Evolutionary conservation across 2,888 invertebrate species (phyloP), one percentile per base, ranked within the genome.

Genomic region (Flabesymbios commensalis): DNA sequence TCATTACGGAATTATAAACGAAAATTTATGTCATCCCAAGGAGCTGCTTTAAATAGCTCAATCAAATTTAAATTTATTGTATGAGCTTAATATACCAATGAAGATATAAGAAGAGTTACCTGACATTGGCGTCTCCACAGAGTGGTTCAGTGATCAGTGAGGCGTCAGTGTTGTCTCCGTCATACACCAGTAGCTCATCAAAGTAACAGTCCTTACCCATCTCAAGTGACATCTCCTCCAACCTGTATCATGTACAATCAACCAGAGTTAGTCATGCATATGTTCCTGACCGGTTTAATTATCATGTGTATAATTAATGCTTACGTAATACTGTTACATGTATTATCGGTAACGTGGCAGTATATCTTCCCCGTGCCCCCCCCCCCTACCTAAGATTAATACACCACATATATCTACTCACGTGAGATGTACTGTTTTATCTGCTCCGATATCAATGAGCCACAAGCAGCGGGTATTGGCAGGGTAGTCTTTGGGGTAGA

Each of bases 401-500:
- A 17, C 29, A 7, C 7, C 10, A 17, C 10, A 10, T 5, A 7
- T 10, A 51, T 17, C 17, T n/a, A 17, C 60, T 1, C 41, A 64
- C 64, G 39, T 57, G 32, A 64, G 31, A n/a, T 51, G 47, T 19
- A 64, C 63, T 7, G 64, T 64, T 56, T 48, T 56, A 29, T 62
- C 53, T 4, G 32, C 32, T 3, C 31, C 48, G 14, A 56, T 47
- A 17, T 54, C 26, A 22, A 65, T 51, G 36, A 57, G 39, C 67
- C 67, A 67, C 28, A 41, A 32, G 42, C 67, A 67, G 29, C 54
- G 22, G n/a, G 58, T 54, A 29, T 65, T 59, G 19, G 54, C 32
- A 7, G 67, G 67, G 47, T 67, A 67, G n/a, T 24, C 26, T 36
- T 41, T 41, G 28, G 67, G 67, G 51, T 63, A 67, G 7, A 67